phyloP scores from a whole-genome alignment of 2,113 vertebrate genomes.

The Piaya cayana region DNA sequence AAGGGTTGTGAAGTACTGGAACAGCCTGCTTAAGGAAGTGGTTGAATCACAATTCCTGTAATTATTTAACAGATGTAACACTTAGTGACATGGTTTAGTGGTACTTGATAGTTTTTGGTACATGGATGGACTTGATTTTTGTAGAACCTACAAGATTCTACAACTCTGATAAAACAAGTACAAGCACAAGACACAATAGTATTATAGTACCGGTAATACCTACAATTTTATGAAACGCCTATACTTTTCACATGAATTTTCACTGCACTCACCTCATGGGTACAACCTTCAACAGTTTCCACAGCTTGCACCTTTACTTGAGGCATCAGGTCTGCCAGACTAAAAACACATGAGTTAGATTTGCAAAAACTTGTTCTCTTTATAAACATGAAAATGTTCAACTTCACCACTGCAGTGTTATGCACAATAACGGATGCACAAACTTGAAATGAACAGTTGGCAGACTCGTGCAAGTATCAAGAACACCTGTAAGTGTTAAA shows the following conservation, averaged over 20 bases:
- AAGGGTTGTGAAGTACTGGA: not conserved
- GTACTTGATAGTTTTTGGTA: not conserved
- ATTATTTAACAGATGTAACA: rapidly evolving
- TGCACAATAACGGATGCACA: not conserved
- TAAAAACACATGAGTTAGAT: conserved; percentile 39
- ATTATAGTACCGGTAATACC: not conserved
- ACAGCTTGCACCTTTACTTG: conserved; percentile 92
- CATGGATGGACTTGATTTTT: not conserved
- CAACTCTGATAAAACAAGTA: not conserved
- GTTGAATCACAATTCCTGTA: not conserved
- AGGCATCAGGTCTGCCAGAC: conserved; percentile 93
- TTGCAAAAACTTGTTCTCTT: not conserved
- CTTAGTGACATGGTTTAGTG: not conserved
- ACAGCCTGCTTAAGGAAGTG: not conserved
- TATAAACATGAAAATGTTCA: rapidly evolving
- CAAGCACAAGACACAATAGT: not conserved
- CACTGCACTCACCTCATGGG: conserved; percentile 86
- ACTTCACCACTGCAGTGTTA: not conserved
- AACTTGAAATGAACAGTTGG: not conserved
- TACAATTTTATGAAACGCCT: not conserved
- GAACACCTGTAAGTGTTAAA: rapidly evolving
- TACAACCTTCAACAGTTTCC: conserved; percentile 94
- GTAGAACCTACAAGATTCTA: not conserved
- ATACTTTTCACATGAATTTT: rapidly evolving
- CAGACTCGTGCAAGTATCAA: not conserved